These are phyloP conservation scores for Diarsia dahlii DNA, from an alignment of 2,888 invertebrate genomes.

Conservation along the genomic window DNA sequence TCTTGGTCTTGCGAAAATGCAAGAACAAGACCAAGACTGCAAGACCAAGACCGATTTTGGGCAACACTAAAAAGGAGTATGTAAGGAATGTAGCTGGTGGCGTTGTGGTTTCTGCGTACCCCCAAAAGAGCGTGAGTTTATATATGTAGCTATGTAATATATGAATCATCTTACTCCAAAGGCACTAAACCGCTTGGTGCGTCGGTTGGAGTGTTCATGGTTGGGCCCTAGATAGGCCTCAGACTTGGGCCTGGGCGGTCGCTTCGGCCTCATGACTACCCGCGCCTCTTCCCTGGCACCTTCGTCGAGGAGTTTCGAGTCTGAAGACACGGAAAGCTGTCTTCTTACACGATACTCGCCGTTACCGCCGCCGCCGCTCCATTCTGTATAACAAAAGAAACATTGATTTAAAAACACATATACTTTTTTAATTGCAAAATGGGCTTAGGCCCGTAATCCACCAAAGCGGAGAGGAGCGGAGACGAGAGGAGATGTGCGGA, in stretches of 20 bases:
- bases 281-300: slow-evolving; percentile 97
- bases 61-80: too few relatives aligned
- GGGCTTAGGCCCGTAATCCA: too few relatives aligned
- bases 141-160: background rate
- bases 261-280: slow-evolving; percentile 97
- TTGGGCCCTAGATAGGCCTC: slow-evolving; percentile 96
- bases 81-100: too few relatives aligned
- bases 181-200: slow-evolving; percentile 98
- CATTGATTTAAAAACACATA: background rate
- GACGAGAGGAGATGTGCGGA: too few relatives aligned
- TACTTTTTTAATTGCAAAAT: too few relatives aligned
- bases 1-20: too few relatives aligned
- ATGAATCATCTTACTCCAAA: slow-evolving; percentile 95
- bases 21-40: too few relatives aligned
- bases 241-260: slow-evolving; percentile 98
- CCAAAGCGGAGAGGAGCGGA: too few relatives aligned
- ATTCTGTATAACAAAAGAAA: slow-evolving; percentile 90
- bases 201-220: slow-evolving; percentile 93
- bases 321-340: slow-evolving; percentile 97
- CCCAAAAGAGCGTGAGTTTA: too few relatives aligned
- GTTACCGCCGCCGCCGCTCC: slow-evolving; percentile 92
- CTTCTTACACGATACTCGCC: slow-evolving; percentile 96
- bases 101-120: too few relatives aligned
- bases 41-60: too few relatives aligned
- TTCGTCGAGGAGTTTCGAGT: slow-evolving; percentile 97